Base-by-base conservation (phyloP, 92 coral and sea anemone species). In the Epizoanthus ramosus region DNA sequence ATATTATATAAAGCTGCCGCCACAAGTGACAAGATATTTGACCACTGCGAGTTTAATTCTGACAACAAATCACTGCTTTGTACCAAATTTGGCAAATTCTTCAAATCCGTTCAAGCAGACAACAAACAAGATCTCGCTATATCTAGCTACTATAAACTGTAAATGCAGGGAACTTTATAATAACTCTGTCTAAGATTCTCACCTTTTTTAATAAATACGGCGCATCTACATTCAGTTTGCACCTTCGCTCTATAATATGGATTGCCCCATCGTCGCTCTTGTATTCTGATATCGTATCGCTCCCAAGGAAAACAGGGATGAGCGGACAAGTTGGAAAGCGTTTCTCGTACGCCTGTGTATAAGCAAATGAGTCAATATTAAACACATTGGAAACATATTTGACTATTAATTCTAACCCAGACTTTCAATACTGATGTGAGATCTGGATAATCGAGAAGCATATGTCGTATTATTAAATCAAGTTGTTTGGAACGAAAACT, bases 161-260 rank as follows among this genome's bases (percentile, higher is more conserved):
- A 72, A 72, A 72, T 43, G 59, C 18, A 4, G 56, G 31, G 22
- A 22, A 19, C 56, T 53, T 54, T 23, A 9, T 5, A 25, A 24
- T 16, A 50, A 7, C 15, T 52, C 25, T 10, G 16, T 37, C 4
- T 10, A 50, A 50, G 57, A 25, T 15, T 19, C 65, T 10, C 92
- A 97, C 99, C 96, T 97, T 97, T 74, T 97, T 97, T 47, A 97
- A 83, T 57, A 97, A 84, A 81, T 97, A 97, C 7, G 99, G 99
- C 0, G 98, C 99, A 68, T 97, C 99, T 1, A 97, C 99, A 45
- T 97, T 91, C 43, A 97, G 92, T 74, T 87, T 92, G 68, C 99
- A 97, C 52, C 92, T 83, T 69, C 99, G 89, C 82, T 97, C 99
- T 25, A 97, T 69, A 52, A 85, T 79, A 80, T 97, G 95, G 53